phyloP scores from a whole-genome alignment of 2,113 vertebrate species.

The Clupea harengus region DNA sequence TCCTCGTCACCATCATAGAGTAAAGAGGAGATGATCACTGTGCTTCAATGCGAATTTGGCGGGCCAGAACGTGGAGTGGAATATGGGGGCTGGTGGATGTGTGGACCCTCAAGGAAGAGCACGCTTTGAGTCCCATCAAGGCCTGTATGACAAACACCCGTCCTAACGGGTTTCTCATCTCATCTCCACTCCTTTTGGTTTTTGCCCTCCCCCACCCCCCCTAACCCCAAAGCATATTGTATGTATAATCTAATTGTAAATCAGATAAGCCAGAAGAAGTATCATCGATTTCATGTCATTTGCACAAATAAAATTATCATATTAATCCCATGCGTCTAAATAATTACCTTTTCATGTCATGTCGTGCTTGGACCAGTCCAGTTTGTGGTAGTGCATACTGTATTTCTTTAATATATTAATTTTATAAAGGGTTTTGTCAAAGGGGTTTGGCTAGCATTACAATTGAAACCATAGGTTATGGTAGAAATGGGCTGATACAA shows the following conservation, averaged over 20 bases:
- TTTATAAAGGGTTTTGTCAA: neutral
- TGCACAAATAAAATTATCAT: constrained; percentile 65
- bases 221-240: constrained; percentile 47
- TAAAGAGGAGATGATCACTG: constrained; percentile 10
- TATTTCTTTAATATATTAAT: neutral
- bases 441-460: neutral
- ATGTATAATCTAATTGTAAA: constrained; percentile 70
- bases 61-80: constrained; percentile 1
- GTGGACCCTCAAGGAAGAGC: neutral
- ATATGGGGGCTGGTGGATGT: constrained; percentile 32
- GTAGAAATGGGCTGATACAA: neutral
- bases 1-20: neutral
- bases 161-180: constrained; percentile 22
- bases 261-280: constrained; percentile 59
- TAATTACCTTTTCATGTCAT: constrained; percentile 23
- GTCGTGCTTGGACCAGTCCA: neutral
- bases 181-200: constrained; percentile 21
- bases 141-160: neutral
- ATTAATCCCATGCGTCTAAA: constrained; percentile 56
- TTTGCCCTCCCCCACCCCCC: neutral
- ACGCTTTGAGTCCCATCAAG: neutral
- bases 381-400: neutral
- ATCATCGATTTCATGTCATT: constrained; percentile 63
- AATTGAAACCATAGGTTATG: neutral
- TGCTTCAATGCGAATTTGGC: neutral